Conservation (phyloP, 2,113 vertebrate species). For the Oncorhynchus nerka region DNA sequence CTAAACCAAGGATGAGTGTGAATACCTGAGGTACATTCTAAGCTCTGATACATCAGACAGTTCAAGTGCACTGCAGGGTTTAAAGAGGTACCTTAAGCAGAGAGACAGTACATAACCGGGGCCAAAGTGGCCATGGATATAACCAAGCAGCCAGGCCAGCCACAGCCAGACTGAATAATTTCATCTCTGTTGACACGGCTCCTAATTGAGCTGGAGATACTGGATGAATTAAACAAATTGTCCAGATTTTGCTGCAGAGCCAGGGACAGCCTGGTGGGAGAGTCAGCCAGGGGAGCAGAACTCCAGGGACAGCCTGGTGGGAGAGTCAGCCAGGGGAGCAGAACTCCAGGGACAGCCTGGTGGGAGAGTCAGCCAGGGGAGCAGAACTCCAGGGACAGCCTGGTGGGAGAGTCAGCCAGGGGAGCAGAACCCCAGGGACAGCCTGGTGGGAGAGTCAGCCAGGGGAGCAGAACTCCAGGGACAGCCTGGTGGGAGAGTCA, state of each 20-base stretch:
- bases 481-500: background rate
- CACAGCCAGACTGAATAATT: conserved; percentile 19
- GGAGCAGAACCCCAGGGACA: background rate
- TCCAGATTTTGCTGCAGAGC: conserved; percentile 7
- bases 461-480: background rate
- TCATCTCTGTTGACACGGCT: conserved; percentile 25
- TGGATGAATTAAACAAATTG: too few relatives aligned
- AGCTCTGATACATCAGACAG: too few relatives aligned
- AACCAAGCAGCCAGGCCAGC: background rate
- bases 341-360: background rate
- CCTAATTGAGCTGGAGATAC: conserved; percentile 27
- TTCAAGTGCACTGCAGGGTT: too few relatives aligned
- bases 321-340: background rate
- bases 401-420: background rate
- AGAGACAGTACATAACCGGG: too few relatives aligned
- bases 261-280: background rate
- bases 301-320: conserved; percentile 6
- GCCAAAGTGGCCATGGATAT: background rate
- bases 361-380: background rate
- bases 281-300: background rate
- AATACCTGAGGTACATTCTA: too few relatives aligned
- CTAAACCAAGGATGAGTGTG: too few relatives aligned
- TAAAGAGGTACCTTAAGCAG: too few relatives aligned
- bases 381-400: background rate
- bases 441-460: background rate